Evolutionary conservation across 2,888 invertebrate genomes (phyloP), one percentile per base, ranked within the genome.

Genomic region (Andrena dorsata): DNA sequence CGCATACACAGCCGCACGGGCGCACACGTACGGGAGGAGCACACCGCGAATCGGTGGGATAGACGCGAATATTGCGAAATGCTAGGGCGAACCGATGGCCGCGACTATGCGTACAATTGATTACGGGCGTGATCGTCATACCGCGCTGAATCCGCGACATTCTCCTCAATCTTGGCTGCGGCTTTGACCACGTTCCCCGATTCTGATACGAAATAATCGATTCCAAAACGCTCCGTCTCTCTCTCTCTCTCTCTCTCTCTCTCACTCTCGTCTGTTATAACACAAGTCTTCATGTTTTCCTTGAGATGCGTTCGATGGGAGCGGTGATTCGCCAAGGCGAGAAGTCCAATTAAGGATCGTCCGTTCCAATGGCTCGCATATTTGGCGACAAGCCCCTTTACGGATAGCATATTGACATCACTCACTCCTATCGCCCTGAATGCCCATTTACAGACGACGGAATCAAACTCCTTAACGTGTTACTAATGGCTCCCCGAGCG

Each of bases 121-220:
- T 90, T 89, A 90, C 86, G 77, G 82, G 84, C 90, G 87, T 90
- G 88, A 88, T 76, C 82, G 83, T 87, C 90, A 90, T 90, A 89
- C 90, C 86, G 81, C 69, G 83, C 84, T 74, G 73, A 85, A 87
- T 88, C 84, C 87, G 82, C 83, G 84, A 84, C 85, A 89, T 89
- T 88, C 88, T 82, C 87, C 84, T 83, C 89, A 84, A 89, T 87
- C 88, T 88, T 84, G 88, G 84, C 82, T 82, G 80, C 82, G 88
- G 82, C 73, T 80, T 71, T 65, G 66, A 72, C 88, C 86, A 64
- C 80, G 82, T 78, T 70, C 76, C 65, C 77, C 61, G 72, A 79
- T 84, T 74, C 74, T 68, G 20, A 26, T 32, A 53, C 13, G 13
- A 8, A 41, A 61, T 49, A 63, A 77, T 83, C 77, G 70, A 83